Base-by-base conservation (phyloP, 2,888 invertebrate genomes). In the Cerastis rubricosa region DNA sequence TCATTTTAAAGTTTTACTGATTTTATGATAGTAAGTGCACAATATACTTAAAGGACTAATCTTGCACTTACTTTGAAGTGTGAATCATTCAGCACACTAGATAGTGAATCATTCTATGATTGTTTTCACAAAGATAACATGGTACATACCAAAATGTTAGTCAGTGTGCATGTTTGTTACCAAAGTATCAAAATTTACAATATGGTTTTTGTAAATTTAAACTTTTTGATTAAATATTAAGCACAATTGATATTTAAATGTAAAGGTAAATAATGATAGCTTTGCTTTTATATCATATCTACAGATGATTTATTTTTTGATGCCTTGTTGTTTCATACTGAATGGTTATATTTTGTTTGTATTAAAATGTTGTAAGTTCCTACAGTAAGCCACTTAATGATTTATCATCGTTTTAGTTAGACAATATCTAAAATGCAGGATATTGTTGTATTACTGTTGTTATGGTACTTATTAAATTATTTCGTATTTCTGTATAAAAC, bases 21-120 rank as follows among this genome's bases (percentile, higher is more conserved):
- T 90, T 91, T 85, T 87, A 87, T 86, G 84, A 88, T 89, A 88
- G 87, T 92, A 93, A 92, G 92, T 94, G 95, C 95, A 95, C 95
- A 95, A 94, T 74, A 92, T 93, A 94, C 92, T 93, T 94, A 92
- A 91, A 86, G 85, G 77, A 80, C 86, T 89, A 86, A 90, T 90
- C 84, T 89, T 91, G 90, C 92, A 92, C 92, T 90, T 85, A 85
- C 85, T 76, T 78, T 85, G 73, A 83, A 82, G 82, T 87, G 80
- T 86, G 85, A 87, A 81, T 82, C 81, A 75, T 75, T 49, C 54
- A 79, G 81, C 83, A 81, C 68, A 72, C 71, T 72, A 75, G 74
- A 54, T 71, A 74, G 76, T 84, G 77, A 88, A 85, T 83, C 80
- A 84, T 79, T 87, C 84, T 86, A 79, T 83, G 76, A 83, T 83